phyloP scores from a whole-genome alignment of 2,113 vertebrate genomes.

The Calidris pugnax region DNA sequence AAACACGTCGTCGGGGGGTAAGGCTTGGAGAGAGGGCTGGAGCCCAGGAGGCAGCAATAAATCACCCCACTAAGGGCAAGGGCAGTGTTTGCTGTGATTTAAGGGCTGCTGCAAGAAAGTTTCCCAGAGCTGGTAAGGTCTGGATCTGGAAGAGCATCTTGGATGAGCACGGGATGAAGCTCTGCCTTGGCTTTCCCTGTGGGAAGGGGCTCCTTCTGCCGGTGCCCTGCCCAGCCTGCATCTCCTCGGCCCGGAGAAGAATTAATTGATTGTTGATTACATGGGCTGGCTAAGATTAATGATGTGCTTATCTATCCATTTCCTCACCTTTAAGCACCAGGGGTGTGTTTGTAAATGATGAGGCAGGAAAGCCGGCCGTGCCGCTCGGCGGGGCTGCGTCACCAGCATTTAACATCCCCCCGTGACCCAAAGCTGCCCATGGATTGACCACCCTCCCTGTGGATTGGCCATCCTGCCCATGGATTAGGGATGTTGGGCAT shows the following conservation, averaged over 20 bases:
- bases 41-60: background rate
- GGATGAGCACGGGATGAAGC: fast-evolving
- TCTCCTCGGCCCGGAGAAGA: background rate
- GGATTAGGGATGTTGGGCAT: fast-evolving
- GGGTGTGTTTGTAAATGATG: background rate
- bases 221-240: background rate
- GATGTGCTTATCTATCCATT: constrained; percentile 49
- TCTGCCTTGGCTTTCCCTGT: background rate
- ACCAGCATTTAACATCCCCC: background rate
- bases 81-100: background rate
- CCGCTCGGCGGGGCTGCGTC: background rate
- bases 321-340: background rate
- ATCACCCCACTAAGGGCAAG: background rate
- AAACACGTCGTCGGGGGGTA: fast-evolving
- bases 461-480: background rate
- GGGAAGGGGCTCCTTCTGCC: background rate
- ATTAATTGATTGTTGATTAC: constrained; percentile 54
- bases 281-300: constrained; percentile 49
- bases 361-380: background rate
- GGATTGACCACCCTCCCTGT: background rate
- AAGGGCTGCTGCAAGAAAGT: background rate
- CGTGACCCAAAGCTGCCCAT: background rate
- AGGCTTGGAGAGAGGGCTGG: fast-evolving
- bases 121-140: background rate
- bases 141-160: background rate